phyloP scores from a whole-genome alignment of 2,888 invertebrate genomes.

The Lobophora halterata region DNA sequence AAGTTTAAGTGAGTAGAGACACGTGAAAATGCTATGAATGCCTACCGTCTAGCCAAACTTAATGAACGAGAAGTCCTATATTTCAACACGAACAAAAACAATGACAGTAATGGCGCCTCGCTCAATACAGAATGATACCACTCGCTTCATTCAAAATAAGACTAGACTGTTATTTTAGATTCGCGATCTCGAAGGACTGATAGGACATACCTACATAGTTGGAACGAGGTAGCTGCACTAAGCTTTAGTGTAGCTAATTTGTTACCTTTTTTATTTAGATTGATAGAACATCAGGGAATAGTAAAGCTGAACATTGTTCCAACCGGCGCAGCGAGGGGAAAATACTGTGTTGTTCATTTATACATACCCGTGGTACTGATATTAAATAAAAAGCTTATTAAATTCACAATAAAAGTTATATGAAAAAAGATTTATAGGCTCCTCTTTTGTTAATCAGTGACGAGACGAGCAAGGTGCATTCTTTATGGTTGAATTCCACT shows the following conservation, averaged over 20 bases:
- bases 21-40: background rate
- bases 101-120: constrained; percentile 16
- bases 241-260: constrained; percentile 18
- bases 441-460: no score
- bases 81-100: constrained; percentile 16
- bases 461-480: no score
- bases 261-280: constrained; percentile 19
- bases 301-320: constrained; percentile 2
- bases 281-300: constrained; percentile 20
- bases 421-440: no score
- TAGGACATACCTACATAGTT: constrained; percentile 24
- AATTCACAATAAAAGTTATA: no score
- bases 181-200: constrained; percentile 32
- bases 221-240: constrained; percentile 10
- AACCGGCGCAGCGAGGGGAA: no score
- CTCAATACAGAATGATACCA: constrained; percentile 22
- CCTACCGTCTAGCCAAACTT: constrained; percentile 6
- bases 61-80: constrained; percentile 1
- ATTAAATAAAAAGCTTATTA: no score
- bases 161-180: constrained; percentile 27
- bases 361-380: no score
- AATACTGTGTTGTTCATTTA: no score
- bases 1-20: no score
- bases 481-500: no score
- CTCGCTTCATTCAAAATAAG: constrained; percentile 20